A percentile compares a stretch with the other conserved stretches of the same genome.
Evolutionary conservation across 2,113 vertebrate genomes (phyloP).

Genomic region (Corythaixoides concolor): DNA sequence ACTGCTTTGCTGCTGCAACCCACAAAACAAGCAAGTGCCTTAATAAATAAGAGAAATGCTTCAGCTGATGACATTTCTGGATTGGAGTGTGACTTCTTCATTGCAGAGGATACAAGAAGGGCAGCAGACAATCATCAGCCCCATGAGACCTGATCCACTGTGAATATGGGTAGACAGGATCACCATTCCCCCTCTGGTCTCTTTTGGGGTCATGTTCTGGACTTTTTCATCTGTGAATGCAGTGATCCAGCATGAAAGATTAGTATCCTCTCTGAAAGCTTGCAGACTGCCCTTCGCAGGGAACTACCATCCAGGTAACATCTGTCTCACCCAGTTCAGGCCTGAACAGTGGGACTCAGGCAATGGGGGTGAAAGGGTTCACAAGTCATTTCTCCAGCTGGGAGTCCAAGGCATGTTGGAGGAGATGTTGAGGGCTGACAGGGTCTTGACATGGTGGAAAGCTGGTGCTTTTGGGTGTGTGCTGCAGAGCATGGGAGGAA

Average conservation of each 20-base stretch:
- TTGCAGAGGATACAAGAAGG: neutral
- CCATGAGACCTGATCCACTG: neutral
- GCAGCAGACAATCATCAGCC: neutral
- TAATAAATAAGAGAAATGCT: neutral
- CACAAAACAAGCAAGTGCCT: neutral
- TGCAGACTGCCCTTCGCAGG: neutral
- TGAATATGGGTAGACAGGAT: neutral
- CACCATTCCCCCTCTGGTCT: neutral
- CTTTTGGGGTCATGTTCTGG: neutral
- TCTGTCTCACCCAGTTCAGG: neutral
- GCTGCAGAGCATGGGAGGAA: neutral
- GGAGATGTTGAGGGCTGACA: neutral
- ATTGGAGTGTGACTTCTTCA: neutral
- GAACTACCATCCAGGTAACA: neutral
- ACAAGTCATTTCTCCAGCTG: neutral
- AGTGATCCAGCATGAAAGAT: neutral
- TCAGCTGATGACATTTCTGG: neutral
- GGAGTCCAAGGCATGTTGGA: neutral
- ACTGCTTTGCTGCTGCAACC: neutral
- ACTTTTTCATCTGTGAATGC: neutral
- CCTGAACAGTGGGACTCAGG: neutral
- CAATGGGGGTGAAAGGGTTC: neutral
- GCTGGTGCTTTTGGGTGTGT: neutral
- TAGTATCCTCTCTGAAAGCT: neutral
- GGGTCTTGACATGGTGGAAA: neutral